Conservation (phyloP, 2,888 invertebrate species). For the Caenorhabditis sp. region DNA sequence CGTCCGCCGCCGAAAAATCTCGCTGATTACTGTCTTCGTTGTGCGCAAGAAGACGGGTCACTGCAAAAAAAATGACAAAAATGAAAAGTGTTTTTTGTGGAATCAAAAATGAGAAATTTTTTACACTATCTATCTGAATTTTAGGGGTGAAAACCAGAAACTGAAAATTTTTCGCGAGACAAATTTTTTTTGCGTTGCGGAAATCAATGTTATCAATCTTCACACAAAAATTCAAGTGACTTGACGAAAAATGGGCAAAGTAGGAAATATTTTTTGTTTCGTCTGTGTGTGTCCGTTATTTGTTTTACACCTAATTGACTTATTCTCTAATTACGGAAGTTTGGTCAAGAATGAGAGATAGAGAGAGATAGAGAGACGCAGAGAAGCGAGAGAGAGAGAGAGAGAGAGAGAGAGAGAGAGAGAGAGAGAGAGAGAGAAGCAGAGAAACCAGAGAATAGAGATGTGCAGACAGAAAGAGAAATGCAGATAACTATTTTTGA, state of each 20-base stretch:
- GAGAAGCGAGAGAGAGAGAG: conserved; percentile 6
- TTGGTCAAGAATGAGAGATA: background rate
- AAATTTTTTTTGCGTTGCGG: background rate
- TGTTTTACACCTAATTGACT: background rate
- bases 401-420: conserved; percentile 6
- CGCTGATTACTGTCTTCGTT: background rate
- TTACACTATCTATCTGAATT: background rate
- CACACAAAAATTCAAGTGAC: no score
- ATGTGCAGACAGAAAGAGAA: no score
- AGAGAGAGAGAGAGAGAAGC: conserved; percentile 1
- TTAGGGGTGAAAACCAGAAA: background rate
- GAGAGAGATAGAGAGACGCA: background rate
- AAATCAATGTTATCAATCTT: background rate
- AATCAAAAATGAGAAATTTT: background rate
- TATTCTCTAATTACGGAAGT: background rate
- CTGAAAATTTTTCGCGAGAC: background rate
- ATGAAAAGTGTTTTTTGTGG: background rate
- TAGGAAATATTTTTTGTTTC: background rate
- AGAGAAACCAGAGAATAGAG: no score
- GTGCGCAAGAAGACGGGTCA: background rate
- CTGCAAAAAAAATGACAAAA: conserved; percentile 2
- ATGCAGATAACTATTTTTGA: no score
- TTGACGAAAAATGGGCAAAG: no score
- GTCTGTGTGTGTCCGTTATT: background rate
- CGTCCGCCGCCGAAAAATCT: background rate